Percentiles rank a stretch among this genome's conserved stretches.
phyloP scores from a whole-genome alignment of 2,113 vertebrate species.

The Anseranas semipalmata region DNA sequence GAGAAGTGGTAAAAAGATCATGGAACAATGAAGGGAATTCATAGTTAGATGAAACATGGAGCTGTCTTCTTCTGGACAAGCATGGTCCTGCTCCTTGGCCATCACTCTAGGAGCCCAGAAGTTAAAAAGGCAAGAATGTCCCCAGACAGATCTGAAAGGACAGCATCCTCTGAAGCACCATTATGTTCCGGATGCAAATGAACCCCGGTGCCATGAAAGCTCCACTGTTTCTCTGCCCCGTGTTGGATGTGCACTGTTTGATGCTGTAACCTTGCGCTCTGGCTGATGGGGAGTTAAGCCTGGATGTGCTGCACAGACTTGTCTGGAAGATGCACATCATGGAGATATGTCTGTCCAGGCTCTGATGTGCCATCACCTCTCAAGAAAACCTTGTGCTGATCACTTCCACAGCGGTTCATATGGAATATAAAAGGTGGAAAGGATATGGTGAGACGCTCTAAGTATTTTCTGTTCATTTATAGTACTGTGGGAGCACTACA shows the following conservation, averaged over 20 bases:
- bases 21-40: conserved; percentile 67
- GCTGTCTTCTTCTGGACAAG: neutral
- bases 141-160: neutral
- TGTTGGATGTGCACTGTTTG: neutral
- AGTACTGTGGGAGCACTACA: neutral
- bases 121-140: conserved; percentile 64
- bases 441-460: neutral
- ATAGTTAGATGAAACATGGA: conserved; percentile 26
- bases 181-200: conserved; percentile 49
- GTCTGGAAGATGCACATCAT: neutral
- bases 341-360: neutral
- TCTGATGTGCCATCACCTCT: neutral
- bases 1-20: neutral
- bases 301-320: neutral
- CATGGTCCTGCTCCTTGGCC: conserved; percentile 1
- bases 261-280: conserved; percentile 49
- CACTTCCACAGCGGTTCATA: neutral
- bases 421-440: rapidly evolving
- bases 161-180: conserved; percentile 13
- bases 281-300: neutral
- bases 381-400: neutral
- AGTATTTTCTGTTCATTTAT: neutral
- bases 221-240: conserved; percentile 3
- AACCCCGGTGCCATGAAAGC: conserved; percentile 47
- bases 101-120: conserved; percentile 19